These are phyloP conservation scores for Polyergus mexicanus DNA, from an alignment of 1,140 invertebrate genomes.

Conservation along the genomic window DNA sequence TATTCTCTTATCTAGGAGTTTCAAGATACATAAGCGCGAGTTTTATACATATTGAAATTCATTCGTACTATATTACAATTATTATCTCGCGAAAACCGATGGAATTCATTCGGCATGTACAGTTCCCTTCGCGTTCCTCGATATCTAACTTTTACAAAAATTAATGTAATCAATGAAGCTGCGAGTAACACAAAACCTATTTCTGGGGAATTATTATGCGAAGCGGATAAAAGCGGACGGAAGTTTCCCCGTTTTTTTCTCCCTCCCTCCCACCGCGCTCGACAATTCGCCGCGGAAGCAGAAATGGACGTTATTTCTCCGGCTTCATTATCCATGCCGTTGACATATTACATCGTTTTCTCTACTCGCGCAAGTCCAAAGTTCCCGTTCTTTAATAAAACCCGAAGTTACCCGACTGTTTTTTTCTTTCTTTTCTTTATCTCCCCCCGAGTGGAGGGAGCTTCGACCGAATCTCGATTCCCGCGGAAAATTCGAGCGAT, in stretches of 20 bases:
- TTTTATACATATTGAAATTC: slow-evolving; percentile 23
- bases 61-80: slow-evolving; percentile 40
- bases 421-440: slow-evolving; percentile 27
- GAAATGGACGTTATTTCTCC: slow-evolving; percentile 55
- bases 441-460: not conserved
- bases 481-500: slow-evolving; percentile 55
- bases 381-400: slow-evolving; percentile 62
- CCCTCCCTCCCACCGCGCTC: slow-evolving; percentile 3
- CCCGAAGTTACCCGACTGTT: slow-evolving; percentile 53
- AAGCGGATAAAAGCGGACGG: slow-evolving; percentile 58
- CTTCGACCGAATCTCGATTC: slow-evolving; percentile 31
- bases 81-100: slow-evolving; percentile 39
- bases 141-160: slow-evolving; percentile 57
- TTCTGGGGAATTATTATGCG: slow-evolving; percentile 59
- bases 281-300: slow-evolving; percentile 33
- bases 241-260: slow-evolving; percentile 45
- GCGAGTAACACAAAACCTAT: slow-evolving; percentile 58
- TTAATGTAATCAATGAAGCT: slow-evolving; percentile 62
- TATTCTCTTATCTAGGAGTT: not conserved
- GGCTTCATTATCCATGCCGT: slow-evolving; percentile 63
- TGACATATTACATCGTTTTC: slow-evolving; percentile 64
- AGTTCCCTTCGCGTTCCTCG: slow-evolving; percentile 35
- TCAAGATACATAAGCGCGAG: slow-evolving; percentile 21
- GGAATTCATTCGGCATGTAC: slow-evolving; percentile 38
- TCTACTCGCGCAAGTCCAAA: slow-evolving; percentile 56